Evolutionary conservation across 2,888 invertebrate genomes (phyloP).

Genomic region (Philhelius pedissequus): DNA sequence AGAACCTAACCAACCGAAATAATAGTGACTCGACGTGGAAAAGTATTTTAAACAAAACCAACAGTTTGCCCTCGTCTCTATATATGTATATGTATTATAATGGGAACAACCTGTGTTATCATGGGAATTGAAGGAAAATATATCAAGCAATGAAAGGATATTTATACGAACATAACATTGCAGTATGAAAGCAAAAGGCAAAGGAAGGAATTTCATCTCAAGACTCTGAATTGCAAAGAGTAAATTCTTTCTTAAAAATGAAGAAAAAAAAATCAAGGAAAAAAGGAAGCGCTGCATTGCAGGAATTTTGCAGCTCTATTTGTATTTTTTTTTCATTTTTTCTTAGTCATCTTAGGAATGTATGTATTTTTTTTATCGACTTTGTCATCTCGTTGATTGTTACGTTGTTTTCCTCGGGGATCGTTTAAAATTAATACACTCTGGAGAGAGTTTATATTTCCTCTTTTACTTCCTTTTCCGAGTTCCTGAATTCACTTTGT

Average conservation of each 20-base stretch:
- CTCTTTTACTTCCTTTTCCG: neutral
- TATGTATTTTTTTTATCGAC: neutral
- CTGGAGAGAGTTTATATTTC: neutral
- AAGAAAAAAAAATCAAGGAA: neutral
- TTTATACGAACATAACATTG: slow-evolving; percentile 36
- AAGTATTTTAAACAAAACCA: neutral
- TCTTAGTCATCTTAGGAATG: neutral
- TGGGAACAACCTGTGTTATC: slow-evolving; percentile 10
- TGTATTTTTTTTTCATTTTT: neutral
- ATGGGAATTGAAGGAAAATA: slow-evolving; percentile 7
- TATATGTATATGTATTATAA: too few species aligned
- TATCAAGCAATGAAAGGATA: slow-evolving; percentile 42
- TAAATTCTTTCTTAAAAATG: slow-evolving; percentile 8
- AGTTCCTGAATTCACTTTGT: neutral
- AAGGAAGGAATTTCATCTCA: slow-evolving; percentile 8
- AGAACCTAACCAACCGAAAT: neutral
- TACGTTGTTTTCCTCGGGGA: slow-evolving; percentile 16
- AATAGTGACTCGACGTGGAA: neutral
- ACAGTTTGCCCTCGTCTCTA: neutral
- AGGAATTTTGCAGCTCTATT: slow-evolving; percentile 14
- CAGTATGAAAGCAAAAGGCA: neutral
- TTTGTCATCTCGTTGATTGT: slow-evolving; percentile 17
- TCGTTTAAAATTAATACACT: slow-evolving; percentile 25
- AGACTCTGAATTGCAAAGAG: neutral
- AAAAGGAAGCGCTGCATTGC: slow-evolving; percentile 49